Evolutionary conservation across 2,797 vertebrate species (phyloP).

Genomic region (Antrozous pallidus): DNA sequence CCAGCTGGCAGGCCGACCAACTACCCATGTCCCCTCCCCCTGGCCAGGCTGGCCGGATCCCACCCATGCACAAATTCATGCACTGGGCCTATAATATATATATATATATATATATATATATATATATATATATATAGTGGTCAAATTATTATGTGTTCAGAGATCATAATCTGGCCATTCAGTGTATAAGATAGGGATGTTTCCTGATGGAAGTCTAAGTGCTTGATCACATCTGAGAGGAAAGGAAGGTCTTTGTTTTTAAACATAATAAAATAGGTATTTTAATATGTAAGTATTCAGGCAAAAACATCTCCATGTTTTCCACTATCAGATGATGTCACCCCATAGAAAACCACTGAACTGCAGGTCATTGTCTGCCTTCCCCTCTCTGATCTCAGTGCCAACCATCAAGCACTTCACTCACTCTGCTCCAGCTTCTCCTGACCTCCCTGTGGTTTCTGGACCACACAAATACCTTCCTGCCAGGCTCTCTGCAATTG

Average conservation of each 20-base stretch:
- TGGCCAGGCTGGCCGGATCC: no score
- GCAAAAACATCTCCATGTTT: not conserved
- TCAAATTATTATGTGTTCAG: no score
- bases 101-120: no score
- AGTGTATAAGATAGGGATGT: not conserved
- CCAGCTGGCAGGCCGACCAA: no score
- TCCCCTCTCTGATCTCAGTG: not conserved
- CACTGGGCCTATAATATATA: no score
- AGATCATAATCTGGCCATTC: no score
- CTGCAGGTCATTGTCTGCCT: not conserved
- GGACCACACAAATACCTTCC: no score
- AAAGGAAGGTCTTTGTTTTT: not conserved
- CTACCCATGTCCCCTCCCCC: no score
- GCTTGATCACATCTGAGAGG: not conserved
- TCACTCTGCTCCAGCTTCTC: not conserved
- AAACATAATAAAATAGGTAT: not conserved
- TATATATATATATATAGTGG: no score
- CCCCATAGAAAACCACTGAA: not conserved
- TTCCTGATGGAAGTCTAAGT: not conserved
- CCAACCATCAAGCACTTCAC: rapidly evolving
- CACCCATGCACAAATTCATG: no score
- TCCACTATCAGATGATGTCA: not conserved
- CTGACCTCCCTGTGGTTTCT: not conserved
- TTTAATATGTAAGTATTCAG: not conserved
- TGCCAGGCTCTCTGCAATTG: not conserved